phyloP scores from a whole-genome alignment of 2,888 invertebrate species.

The Tachystola acroxantha region DNA sequence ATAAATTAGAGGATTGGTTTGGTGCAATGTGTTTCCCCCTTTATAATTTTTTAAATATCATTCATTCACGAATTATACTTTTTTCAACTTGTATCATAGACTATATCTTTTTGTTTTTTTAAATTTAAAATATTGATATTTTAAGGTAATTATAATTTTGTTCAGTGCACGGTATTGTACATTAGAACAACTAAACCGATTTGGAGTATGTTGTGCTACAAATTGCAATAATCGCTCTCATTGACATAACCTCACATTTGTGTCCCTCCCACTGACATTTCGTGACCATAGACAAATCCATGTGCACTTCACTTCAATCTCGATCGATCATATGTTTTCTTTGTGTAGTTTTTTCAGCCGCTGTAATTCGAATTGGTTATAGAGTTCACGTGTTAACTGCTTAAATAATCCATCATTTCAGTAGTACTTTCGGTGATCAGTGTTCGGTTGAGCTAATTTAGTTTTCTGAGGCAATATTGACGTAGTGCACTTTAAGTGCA shows the following conservation, averaged over 20 bases:
- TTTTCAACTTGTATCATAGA: too few species aligned
- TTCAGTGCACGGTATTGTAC: too few species aligned
- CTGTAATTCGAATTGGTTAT: constrained; percentile 72
- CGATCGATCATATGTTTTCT: constrained; percentile 79
- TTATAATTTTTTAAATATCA: too few species aligned
- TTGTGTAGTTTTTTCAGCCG: constrained; percentile 76
- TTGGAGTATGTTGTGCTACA: too few species aligned
- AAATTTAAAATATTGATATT: neutral
- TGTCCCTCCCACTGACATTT: constrained; percentile 26
- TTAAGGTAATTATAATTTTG: too few species aligned
- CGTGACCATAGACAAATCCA: constrained; percentile 60
- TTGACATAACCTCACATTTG: constrained; percentile 13
- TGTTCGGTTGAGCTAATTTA: constrained; percentile 15
- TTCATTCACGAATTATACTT: too few species aligned
- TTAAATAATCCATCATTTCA: constrained; percentile 17
- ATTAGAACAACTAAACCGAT: too few species aligned
- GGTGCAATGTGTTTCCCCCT: too few species aligned
- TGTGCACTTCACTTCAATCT: constrained; percentile 65
- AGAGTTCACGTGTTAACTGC: constrained; percentile 41
- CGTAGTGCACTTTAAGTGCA: constrained; percentile 54
- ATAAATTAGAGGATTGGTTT: too few species aligned
- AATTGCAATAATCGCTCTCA: too few species aligned
- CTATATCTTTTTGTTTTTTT: neutral
- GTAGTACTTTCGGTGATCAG: constrained; percentile 15
- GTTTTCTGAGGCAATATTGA: constrained; percentile 25